Evolutionary conservation across 2,797 vertebrate genomes (phyloP), one percentile per base, ranked within the genome.

Genomic region (Heliangelus exortis): DNA sequence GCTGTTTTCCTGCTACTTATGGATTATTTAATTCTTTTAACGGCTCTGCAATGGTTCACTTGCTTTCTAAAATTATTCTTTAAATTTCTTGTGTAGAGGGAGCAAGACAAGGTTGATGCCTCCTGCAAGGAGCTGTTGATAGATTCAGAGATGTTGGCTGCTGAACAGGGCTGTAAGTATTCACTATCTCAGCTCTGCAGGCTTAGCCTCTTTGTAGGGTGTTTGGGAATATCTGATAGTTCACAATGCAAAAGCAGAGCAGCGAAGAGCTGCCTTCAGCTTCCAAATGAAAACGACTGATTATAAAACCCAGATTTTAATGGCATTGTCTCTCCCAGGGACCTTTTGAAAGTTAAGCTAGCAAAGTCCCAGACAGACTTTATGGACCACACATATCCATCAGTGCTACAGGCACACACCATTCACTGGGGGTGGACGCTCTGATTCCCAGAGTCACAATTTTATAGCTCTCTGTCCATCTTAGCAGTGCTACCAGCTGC

Each of bases 21-120:
- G 77, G 76, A 91, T 94, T 92, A 90, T 93, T 94, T 93, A 88
- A 82, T 93, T 92, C 33, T 91, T 95, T 90, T 73, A 90, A 88
- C 66, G 36, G 59, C 33, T 90, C 57, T 84, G 48, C 26, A 79
- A 73, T 76, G 41, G 82, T 81, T 93, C 73, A 63, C 92, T 92
- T 95, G 45, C 59, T 93, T 86, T 84, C 58, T 92, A 48, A 90
- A 93, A 88, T 87, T 81, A 51, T 92, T 86, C 87, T 79, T 96
- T 88, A 33, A 85, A 75, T 59, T 67, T 66, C 29, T 86, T 61
- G 41, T 73, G n/a, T 58, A 79, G 89, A 92, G 91, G 63, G 72
- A 81, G 63, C 73, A 87, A 83, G 85, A 71, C 18, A 61, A 68
- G 45, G 69, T 50, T 92, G 75, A 77, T 89, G 92, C 69, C 31